A percentile compares a stretch with the other conserved stretches of the same genome.
These are phyloP conservation scores for Lithophane socia DNA, from an alignment of 2,888 invertebrate species.

Conservation along the genomic window DNA sequence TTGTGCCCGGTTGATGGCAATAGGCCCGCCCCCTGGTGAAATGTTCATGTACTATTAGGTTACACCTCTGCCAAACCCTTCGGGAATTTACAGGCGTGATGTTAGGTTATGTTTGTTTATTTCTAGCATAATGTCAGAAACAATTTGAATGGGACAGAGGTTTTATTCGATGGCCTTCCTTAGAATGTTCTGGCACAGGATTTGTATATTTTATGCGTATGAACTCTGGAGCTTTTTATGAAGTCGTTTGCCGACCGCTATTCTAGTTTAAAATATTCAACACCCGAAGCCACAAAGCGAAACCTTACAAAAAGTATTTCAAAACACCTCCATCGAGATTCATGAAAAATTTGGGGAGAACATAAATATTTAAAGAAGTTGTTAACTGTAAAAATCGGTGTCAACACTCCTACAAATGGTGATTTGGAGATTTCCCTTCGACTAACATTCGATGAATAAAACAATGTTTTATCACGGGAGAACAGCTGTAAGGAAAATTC, in stretches of 20 bases:
- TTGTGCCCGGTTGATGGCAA: no score
- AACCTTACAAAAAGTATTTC: conserved; percentile 35
- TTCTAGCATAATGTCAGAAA: conserved; percentile 5
- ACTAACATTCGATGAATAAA: conserved; percentile 68
- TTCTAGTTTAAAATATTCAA: conserved; percentile 54
- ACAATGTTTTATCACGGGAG: conserved; percentile 38
- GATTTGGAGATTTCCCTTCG: conserved; percentile 44
- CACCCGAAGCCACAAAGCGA: conserved; percentile 45
- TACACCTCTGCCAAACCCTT: no score
- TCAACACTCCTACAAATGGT: conserved; percentile 54
- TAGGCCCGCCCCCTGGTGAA: no score
- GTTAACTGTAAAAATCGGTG: conserved; percentile 63
- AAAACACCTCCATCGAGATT: conserved; percentile 44
- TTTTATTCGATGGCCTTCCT: conserved; percentile 11
- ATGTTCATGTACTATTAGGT: no score
- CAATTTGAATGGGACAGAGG: background rate
- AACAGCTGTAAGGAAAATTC: conserved; percentile 48
- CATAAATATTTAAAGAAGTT: conserved; percentile 63
- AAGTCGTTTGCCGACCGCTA: conserved; percentile 26
- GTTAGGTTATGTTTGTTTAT: background rate
- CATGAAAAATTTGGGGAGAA: conserved; percentile 46
- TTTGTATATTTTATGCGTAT: conserved; percentile 53
- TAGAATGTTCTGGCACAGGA: conserved; percentile 23
- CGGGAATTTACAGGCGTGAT: no score
- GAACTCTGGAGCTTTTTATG: conserved; percentile 45